Evolutionary conservation across 2,113 vertebrate species (phyloP).

Genomic region (Trichechus manatus): DNA sequence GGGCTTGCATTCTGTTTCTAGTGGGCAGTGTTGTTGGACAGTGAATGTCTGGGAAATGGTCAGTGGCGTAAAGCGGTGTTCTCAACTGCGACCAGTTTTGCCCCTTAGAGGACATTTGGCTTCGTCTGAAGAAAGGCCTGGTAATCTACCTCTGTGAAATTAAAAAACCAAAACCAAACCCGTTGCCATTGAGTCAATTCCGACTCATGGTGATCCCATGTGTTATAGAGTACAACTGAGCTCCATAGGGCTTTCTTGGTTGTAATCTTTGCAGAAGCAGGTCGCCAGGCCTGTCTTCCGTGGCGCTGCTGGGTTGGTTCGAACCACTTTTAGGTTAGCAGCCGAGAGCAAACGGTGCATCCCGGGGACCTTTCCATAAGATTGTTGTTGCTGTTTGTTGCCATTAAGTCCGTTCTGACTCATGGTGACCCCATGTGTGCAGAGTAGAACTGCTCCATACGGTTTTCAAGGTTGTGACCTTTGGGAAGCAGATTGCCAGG

Average conservation of each 20-base stretch:
- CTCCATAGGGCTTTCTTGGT: neutral
- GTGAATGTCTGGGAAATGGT: neutral
- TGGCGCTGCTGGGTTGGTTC: neutral
- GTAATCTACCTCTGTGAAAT: neutral
- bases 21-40: neutral
- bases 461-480: neutral
- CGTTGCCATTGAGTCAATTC: neutral
- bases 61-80: neutral
- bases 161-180: neutral
- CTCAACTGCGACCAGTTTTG: neutral
- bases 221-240: neutral
- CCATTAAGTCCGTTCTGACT: neutral
- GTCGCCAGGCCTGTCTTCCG: neutral
- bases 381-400: too few relatives aligned
- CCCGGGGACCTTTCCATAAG: too few relatives aligned
- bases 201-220: neutral
- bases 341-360: neutral
- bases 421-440: neutral
- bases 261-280: neutral
- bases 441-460: neutral
- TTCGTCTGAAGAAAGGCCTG: neutral
- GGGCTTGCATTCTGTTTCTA: neutral
- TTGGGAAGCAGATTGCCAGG: neutral
- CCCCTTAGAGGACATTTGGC: neutral
- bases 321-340: neutral